Conservation (phyloP, 1,140 invertebrate species). For the Philaenus spumarius region DNA sequence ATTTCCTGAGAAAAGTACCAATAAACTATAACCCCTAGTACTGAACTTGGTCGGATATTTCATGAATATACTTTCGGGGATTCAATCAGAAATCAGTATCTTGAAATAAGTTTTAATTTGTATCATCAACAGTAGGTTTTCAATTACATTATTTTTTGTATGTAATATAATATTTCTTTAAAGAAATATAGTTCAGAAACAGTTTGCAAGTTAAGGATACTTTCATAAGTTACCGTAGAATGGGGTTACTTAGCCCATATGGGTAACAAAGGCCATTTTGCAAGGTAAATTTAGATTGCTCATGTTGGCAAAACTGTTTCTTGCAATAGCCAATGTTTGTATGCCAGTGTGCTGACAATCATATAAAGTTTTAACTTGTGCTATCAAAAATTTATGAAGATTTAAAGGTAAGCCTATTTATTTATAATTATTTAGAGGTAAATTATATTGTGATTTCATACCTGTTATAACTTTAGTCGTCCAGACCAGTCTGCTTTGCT, state of each 20-base stretch:
- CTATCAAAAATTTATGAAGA: neutral
- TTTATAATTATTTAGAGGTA: slow-evolving; percentile 3
- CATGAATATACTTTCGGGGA: no score
- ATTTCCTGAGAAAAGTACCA: no score
- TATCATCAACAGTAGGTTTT: no score
- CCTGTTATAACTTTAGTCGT: neutral
- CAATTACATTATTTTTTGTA: no score
- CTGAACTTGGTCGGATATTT: no score
- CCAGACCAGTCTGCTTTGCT: slow-evolving; percentile 1
- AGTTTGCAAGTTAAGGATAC: no score
- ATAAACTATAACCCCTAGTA: no score
- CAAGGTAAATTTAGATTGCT: slow-evolving; percentile 5
- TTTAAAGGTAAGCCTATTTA: slow-evolving; percentile 13
- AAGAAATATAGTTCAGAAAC: no score
- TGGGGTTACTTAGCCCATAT: slow-evolving; percentile 15
- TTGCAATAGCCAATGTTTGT: neutral
- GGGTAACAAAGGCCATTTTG: slow-evolving; percentile 16
- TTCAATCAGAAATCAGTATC: no score
- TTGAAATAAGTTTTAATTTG: no score
- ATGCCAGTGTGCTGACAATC: neutral
- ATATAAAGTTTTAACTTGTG: slow-evolving; percentile 1
- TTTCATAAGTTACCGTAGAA: no score
- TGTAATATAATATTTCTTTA: no score
- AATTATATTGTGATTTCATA: neutral
- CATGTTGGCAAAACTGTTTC: slow-evolving; percentile 15